These are phyloP conservation scores for Malacoctenus gilli DNA, from an alignment of 2,797 vertebrate species.

Conservation along the genomic window DNA sequence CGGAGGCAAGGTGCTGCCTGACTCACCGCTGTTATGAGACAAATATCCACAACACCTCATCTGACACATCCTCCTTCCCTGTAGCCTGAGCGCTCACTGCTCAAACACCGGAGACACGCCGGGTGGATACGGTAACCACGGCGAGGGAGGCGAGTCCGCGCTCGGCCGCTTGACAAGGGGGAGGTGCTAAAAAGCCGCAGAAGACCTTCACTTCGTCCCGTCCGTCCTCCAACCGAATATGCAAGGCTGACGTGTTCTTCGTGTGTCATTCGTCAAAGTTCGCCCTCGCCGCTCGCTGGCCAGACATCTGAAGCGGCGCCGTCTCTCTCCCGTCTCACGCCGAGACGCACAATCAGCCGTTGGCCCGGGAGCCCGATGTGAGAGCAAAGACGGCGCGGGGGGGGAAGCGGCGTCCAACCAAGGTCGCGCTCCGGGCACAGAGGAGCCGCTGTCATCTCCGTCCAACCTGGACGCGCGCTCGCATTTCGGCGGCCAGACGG, in stretches of 20 bases:
- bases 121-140: too few species aligned
- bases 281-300: slow-evolving; percentile 59
- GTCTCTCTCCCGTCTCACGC: slow-evolving; percentile 4
- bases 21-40: slow-evolving; percentile 63
- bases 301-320: slow-evolving; percentile 52
- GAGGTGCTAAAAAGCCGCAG: too few species aligned
- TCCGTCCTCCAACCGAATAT: too few species aligned
- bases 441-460: slow-evolving; percentile 66
- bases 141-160: too few species aligned
- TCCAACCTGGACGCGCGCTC: slow-evolving; percentile 65
- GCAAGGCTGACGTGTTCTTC: too few species aligned
- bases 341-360: slow-evolving; percentile 40
- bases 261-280: slow-evolving; percentile 44
- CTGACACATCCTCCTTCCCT: slow-evolving; percentile 60
- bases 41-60: slow-evolving; percentile 60
- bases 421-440: slow-evolving; percentile 63
- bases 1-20: slow-evolving; percentile 60
- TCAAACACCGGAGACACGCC: slow-evolving; percentile 40
- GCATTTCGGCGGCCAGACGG: slow-evolving; percentile 62
- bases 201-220: too few species aligned
- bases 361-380: slow-evolving; percentile 62
- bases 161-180: too few species aligned
- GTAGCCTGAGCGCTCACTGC: slow-evolving; percentile 47
- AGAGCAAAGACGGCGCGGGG: slow-evolving; percentile 57
- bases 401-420: slow-evolving; percentile 39